Evolutionary conservation across 2,888 invertebrate species (phyloP).

Genomic region (Petrophora chlorosata): DNA sequence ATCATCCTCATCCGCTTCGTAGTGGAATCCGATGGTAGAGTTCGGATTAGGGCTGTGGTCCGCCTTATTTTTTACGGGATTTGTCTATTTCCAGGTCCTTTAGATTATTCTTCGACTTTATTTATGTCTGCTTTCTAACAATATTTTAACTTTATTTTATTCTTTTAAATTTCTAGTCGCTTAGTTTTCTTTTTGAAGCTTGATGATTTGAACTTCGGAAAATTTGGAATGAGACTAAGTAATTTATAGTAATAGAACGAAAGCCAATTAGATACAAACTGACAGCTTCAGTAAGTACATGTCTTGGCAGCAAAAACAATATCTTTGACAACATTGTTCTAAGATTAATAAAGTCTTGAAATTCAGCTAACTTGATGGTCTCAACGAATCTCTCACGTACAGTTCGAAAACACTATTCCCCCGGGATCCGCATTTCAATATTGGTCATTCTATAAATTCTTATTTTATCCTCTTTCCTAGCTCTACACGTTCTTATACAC

Average conservation of each 20-base stretch:
- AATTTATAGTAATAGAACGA: too few relatives aligned
- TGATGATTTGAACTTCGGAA: too few relatives aligned
- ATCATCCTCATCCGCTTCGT: slow-evolving; percentile 21
- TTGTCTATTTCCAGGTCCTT: background rate
- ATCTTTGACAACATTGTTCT: too few relatives aligned
- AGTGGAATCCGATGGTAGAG: slow-evolving; percentile 18
- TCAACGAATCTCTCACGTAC: background rate
- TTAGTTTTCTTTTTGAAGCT: too few relatives aligned
- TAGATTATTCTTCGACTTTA: background rate
- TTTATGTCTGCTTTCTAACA: background rate
- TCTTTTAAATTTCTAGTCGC: too few relatives aligned
- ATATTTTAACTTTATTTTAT: too few relatives aligned
- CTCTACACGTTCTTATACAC: slow-evolving; percentile 7
- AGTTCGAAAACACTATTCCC: background rate
- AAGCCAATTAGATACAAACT: too few relatives aligned
- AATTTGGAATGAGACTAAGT: too few relatives aligned
- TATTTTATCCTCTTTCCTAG: slow-evolving; percentile 8
- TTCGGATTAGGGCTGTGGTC: slow-evolving; percentile 14
- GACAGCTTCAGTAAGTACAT: too few relatives aligned
- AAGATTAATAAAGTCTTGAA: too few relatives aligned
- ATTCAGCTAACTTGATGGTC: background rate
- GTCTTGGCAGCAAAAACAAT: too few relatives aligned
- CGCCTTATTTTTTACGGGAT: slow-evolving; percentile 6
- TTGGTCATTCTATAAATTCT: slow-evolving; percentile 10
- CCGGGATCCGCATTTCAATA: slow-evolving; percentile 13